Base-by-base conservation (phyloP, 2,888 invertebrate species). In the Epistrophe eligans region DNA sequence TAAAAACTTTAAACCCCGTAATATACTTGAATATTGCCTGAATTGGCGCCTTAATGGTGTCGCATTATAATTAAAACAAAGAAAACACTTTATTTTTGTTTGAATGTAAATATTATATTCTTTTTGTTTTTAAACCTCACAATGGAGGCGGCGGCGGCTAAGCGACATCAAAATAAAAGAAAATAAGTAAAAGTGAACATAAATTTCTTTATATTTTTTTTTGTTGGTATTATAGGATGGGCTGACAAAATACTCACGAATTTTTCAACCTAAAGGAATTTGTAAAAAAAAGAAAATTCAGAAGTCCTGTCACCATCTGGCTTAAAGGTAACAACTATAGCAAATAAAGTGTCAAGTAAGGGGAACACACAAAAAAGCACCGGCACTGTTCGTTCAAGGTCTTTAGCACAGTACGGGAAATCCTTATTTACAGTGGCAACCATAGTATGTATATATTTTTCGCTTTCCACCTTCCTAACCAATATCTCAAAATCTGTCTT, bases 401-500 rank as follows among this genome's bases (percentile, higher is more conserved):
- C 58, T 45, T 32, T 4, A 52, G 10, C 35, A n/a, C 38, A 52
- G 45, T 43, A 32, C 48, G 28, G 66, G 57, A 79, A 32, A 48
- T 80, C 45, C 76, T 52, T 28, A 67, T 45, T 60, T 71, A 40
- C 50, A 43, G 28, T 48, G 35, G 13, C 60, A 64, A 38, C 58
- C 38, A 43, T 48, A 15, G 13, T 52, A 17, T 79, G 48, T 66
- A 19, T 58, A 80, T 66, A 28, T 60, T 40, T 17, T 10, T 15
- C 40, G 13, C 9, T 10, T 43, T 66, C 11, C 43, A 19, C 40
- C 57, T 38, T 67, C 11, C n/a, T 10, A 67, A 48, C 70, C 73
- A 57, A 76, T 81, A 76, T 57, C 19, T 38, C n/a, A 35, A 28
- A 32, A 67, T 38, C 58, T 66, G 66, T 73, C 64, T 66, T 79